Conservation (phyloP, 2,888 invertebrate species). For the Acleris sparsana region DNA sequence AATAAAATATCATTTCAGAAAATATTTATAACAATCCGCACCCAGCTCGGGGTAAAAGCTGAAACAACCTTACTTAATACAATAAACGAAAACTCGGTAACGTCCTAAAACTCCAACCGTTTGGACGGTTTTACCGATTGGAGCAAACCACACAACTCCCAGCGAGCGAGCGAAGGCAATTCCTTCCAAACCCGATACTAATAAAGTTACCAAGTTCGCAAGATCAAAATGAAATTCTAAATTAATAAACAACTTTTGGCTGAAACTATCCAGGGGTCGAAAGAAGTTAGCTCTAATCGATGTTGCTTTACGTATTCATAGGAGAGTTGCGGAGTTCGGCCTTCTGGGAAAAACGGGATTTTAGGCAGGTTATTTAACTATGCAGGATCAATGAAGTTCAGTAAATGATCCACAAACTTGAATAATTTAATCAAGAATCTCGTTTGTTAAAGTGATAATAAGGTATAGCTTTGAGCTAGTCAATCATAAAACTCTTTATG, state of each 20-base stretch:
- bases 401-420: not conserved
- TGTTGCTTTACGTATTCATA: slow-evolving; percentile 27
- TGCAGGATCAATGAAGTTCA: not conserved
- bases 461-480: too few relatives aligned
- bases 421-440: too few relatives aligned
- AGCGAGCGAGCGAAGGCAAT: slow-evolving; percentile 20
- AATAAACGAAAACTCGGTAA: not conserved
- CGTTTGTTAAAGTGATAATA: too few relatives aligned
- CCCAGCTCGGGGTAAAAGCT: not conserved
- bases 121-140: not conserved
- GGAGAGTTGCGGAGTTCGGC: slow-evolving; percentile 13
- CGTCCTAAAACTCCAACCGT: not conserved
- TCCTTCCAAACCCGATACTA: slow-evolving; percentile 16
- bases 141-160: slow-evolving; percentile 15
- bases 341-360: not conserved
- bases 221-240: slow-evolving; percentile 35
- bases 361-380: not conserved
- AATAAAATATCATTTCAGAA: not conserved
- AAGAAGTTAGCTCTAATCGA: slow-evolving; percentile 33
- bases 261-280: slow-evolving; percentile 32
- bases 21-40: not conserved
- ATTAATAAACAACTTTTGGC: slow-evolving; percentile 32
- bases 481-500: too few relatives aligned
- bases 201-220: slow-evolving; percentile 26
- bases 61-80: not conserved